Conservation (phyloP, 2,797 vertebrate species). For the Myoxocephalus aenaeus region DNA sequence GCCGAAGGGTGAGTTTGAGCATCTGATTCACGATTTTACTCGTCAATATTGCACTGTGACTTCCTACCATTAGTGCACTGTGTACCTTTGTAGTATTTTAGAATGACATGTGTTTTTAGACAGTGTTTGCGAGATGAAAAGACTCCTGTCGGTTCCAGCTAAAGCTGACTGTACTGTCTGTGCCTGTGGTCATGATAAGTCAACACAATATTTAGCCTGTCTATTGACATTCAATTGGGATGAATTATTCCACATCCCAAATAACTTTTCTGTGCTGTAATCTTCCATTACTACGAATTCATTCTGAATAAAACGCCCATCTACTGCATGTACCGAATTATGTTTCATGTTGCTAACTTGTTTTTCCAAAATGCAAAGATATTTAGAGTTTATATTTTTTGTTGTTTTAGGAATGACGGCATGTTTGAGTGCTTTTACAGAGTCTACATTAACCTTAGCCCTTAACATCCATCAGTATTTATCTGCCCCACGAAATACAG, state of each 20-base stretch:
- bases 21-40: constrained; percentile 23
- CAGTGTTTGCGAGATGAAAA: constrained; percentile 1
- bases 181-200: background rate
- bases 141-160: background rate
- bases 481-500: background rate
- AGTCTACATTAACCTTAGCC: background rate
- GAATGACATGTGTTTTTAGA: background rate
- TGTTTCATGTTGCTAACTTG: background rate
- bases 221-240: background rate
- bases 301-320: background rate
- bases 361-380: background rate
- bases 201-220: background rate
- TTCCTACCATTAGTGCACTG: background rate
- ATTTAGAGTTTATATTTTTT: background rate
- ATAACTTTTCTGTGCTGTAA: background rate
- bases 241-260: background rate
- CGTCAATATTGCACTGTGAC: background rate
- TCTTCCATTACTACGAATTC: background rate
- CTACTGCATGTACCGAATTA: background rate
- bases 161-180: background rate
- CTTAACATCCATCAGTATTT: constrained; percentile 11
- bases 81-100: constrained; percentile 8
- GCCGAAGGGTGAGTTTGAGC: constrained; percentile 51
- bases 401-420: background rate
- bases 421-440: background rate